These are phyloP conservation scores for Halichoeres trimaculatus DNA, from an alignment of 2,113 vertebrate species.

Conservation along the genomic window DNA sequence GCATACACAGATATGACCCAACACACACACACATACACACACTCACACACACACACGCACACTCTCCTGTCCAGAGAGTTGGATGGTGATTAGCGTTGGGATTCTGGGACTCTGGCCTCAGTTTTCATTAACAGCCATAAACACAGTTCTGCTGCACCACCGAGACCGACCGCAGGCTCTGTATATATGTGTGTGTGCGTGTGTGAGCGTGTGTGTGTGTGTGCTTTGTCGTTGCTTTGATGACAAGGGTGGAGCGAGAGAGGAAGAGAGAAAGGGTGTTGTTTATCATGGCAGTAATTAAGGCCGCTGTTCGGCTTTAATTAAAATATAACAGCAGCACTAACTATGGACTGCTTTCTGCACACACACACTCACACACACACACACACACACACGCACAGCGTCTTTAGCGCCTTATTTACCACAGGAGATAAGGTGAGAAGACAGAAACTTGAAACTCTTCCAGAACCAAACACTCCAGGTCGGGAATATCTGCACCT, in stretches of 20 bases:
- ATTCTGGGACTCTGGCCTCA: slow-evolving; percentile 73
- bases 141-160: slow-evolving; percentile 72
- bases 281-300: slow-evolving; percentile 81
- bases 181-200: slow-evolving; percentile 37
- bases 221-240: slow-evolving; percentile 61
- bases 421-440: background rate
- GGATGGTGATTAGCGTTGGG: slow-evolving; percentile 79
- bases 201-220: slow-evolving; percentile 32
- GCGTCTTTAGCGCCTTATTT: slow-evolving; percentile 37
- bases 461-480: background rate
- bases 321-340: slow-evolving; percentile 75
- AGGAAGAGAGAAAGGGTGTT: slow-evolving; percentile 51
- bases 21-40: background rate
- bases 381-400: slow-evolving; percentile 29
- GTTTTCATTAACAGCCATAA: slow-evolving; percentile 80
- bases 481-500: background rate
- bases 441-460: background rate
- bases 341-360: slow-evolving; percentile 50
- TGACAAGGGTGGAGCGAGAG: slow-evolving; percentile 38
- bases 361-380: slow-evolving; percentile 29
- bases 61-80: slow-evolving; percentile 65
- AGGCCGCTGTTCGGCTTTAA: slow-evolving; percentile 72
- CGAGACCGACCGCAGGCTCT: slow-evolving; percentile 56
- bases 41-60: background rate
- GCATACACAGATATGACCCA: slow-evolving; percentile 37